Percentiles rank a stretch among this genome's conserved stretches.
These are phyloP conservation scores for Labeo calbasu DNA, from an alignment of 2,797 vertebrate species.

Conservation along the genomic window DNA sequence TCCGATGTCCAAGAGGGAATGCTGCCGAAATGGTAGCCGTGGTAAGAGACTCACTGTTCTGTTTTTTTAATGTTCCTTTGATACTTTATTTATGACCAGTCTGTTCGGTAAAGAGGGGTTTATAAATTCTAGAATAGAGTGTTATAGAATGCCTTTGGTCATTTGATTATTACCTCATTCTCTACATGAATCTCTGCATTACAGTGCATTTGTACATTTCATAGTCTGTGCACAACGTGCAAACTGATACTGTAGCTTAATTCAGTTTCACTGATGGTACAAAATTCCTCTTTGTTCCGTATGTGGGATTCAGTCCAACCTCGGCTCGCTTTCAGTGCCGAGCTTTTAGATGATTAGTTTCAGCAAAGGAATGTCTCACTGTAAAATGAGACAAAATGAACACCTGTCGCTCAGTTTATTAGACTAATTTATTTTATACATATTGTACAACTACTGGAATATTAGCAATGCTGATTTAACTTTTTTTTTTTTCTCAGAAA, in stretches of 20 bases:
- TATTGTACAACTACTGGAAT: constrained; percentile 21
- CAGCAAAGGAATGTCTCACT: constrained; percentile 27
- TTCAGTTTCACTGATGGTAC: constrained; percentile 18
- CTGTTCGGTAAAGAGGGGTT: neutral
- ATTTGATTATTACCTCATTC: neutral
- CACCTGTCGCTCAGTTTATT: constrained; percentile 25
- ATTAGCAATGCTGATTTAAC: constrained; percentile 16
- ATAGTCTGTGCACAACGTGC: constrained; percentile 7
- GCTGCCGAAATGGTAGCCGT: constrained; percentile 98
- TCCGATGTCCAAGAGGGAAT: constrained; percentile 95
- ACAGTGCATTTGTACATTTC: constrained; percentile 25
- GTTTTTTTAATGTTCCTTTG: constrained; percentile 21
- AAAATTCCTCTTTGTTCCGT: constrained; percentile 46
- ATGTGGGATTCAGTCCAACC: constrained; percentile 38
- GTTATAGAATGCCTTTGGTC: neutral
- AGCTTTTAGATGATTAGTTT: constrained; percentile 39
- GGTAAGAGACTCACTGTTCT: constrained; percentile 78
- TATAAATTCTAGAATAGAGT: neutral
- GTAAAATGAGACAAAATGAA: constrained; percentile 32
- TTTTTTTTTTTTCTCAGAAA: constrained; percentile 79
- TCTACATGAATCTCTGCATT: constrained; percentile 6
- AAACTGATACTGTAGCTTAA: constrained; percentile 20
- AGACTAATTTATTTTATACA: constrained; percentile 5
- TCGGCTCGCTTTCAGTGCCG: constrained; percentile 2
- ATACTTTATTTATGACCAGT: constrained; percentile 23